Evolutionary conservation across 2,797 vertebrate species (phyloP).

Genomic region (Bradypodion pumilum): DNA sequence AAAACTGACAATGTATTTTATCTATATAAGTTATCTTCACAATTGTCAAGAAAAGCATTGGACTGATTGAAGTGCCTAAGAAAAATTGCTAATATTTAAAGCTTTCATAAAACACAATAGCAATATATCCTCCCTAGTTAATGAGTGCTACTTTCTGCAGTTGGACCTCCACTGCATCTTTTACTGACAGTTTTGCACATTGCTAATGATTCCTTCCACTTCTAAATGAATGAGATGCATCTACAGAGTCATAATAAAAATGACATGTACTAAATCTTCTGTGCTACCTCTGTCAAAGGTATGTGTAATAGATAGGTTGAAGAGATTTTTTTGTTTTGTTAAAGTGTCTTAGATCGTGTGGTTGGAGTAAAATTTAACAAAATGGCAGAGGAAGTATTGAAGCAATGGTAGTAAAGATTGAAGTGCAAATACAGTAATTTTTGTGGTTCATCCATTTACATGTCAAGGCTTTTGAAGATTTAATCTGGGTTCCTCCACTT

Average conservation of each 20-base stretch:
- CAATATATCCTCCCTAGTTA: neutral
- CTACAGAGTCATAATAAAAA: conserved; percentile 3
- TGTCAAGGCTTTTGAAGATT: neutral
- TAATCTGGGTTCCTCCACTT: neutral
- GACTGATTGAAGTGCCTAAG: neutral
- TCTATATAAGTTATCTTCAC: neutral
- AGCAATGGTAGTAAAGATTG: neutral
- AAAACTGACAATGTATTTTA: conserved; percentile 10
- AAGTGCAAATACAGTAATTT: neutral
- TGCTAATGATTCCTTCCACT: neutral
- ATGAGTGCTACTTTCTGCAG: conserved; percentile 7
- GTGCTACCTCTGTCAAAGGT: neutral
- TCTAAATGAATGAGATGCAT: conserved; percentile 7
- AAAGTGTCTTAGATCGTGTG: neutral
- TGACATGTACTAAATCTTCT: neutral
- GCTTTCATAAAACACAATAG: conserved; percentile 2
- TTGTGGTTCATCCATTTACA: neutral
- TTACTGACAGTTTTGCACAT: neutral
- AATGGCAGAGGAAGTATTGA: neutral
- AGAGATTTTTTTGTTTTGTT: neutral
- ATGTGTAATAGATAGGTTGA: neutral
- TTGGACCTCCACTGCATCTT: neutral
- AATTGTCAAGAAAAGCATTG: neutral
- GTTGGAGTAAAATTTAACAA: neutral
- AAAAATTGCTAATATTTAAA: conserved; percentile 22